Conservation (phyloP, 2,797 vertebrate genomes). For the Macroramphosus scolopax region DNA sequence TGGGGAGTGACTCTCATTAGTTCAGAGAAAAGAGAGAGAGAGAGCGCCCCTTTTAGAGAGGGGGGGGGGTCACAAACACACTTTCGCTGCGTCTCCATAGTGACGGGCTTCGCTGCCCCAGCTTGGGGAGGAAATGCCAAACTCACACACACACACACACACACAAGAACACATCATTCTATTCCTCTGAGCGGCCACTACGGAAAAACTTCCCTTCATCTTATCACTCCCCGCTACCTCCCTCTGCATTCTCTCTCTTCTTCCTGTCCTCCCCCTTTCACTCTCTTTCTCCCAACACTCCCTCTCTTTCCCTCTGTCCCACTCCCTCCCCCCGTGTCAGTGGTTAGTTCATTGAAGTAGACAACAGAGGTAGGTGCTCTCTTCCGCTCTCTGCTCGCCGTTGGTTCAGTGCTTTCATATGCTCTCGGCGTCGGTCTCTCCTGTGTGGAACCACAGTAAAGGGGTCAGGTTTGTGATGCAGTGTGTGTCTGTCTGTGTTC, state of each 20-base stretch:
- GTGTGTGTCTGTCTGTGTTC: not conserved
- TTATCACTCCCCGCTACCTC: constrained; percentile 42
- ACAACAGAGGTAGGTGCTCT: constrained; percentile 68
- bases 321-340: constrained; percentile 25
- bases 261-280: not conserved
- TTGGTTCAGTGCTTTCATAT: constrained; percentile 8
- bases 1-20: constrained; percentile 32
- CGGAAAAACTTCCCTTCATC: constrained; percentile 35
- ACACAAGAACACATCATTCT: constrained; percentile 29
- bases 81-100: constrained; percentile 65
- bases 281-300: not conserved
- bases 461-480: constrained; percentile 15
- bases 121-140: constrained; percentile 68
- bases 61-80: constrained; percentile 40
- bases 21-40: constrained; percentile 18
- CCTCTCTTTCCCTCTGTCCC: constrained; percentile 1
- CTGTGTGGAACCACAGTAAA: constrained; percentile 17
- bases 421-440: constrained; percentile 10
- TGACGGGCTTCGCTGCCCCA: constrained; percentile 39
- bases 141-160: constrained; percentile 27
- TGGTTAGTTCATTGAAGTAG: constrained; percentile 53
- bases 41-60: constrained; percentile 44
- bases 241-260: constrained; percentile 9
- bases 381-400: constrained; percentile 12
- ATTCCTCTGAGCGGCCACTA: constrained; percentile 15